Evolutionary conservation across 2,888 invertebrate genomes (phyloP).

Genomic region (Palloptera scutellata): DNA sequence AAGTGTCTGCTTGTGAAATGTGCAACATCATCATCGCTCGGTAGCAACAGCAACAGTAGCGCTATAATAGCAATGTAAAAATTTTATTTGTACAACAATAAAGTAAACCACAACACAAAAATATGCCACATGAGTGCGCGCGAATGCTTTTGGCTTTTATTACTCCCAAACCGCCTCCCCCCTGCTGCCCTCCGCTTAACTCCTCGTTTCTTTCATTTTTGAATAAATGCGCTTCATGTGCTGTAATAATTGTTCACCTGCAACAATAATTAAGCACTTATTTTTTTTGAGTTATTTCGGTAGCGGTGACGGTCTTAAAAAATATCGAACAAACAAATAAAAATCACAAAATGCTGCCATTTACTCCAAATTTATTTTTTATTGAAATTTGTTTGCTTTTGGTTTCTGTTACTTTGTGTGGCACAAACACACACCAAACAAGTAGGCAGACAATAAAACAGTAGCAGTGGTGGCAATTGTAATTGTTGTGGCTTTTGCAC

Average conservation of each 20-base stretch:
- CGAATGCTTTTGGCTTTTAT: too few species aligned
- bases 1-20: too few species aligned
- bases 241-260: constrained; percentile 12
- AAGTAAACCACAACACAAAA: too few species aligned
- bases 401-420: constrained; percentile 5
- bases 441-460: background rate
- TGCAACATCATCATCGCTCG: too few species aligned
- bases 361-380: constrained; percentile 29
- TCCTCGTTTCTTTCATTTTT: background rate
- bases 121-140: too few species aligned
- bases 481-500: constrained; percentile 12
- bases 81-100: too few species aligned
- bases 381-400: constrained; percentile 24
- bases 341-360: background rate
- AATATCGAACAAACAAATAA: background rate
- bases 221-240: background rate
- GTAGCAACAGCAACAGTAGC: too few species aligned
- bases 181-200: background rate
- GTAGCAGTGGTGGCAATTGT: constrained; percentile 5
- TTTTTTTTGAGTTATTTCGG: constrained; percentile 45
- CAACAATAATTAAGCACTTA: constrained; percentile 54
- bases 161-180: too few species aligned
- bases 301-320: background rate
- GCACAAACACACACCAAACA: constrained; percentile 14
- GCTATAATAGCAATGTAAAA: too few species aligned